Conservation (phyloP, 2,113 vertebrate genomes). For the Nibea coibor region DNA sequence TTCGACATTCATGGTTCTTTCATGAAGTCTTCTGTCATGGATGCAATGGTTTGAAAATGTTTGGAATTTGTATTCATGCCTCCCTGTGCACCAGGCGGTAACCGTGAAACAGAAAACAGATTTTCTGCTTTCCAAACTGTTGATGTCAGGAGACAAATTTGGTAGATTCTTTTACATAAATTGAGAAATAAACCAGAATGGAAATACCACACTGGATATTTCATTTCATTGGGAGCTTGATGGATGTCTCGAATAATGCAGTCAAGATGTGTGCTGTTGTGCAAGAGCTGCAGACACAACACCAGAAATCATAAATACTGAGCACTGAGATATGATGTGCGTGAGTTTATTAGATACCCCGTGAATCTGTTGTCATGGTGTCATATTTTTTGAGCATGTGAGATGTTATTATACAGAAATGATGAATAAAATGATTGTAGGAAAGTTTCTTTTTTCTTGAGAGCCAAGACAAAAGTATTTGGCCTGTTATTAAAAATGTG, state of each 20-base stretch:
- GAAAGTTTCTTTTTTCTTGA: background rate
- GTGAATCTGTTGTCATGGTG: background rate
- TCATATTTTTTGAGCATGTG: background rate
- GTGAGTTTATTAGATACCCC: background rate
- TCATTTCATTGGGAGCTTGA: background rate
- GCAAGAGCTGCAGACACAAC: constrained; percentile 3
- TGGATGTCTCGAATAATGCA: constrained; percentile 2
- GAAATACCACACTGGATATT: background rate
- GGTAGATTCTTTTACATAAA: background rate
- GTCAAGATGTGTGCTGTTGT: constrained; percentile 23
- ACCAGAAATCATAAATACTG: background rate
- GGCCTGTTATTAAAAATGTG: no score
- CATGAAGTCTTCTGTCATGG: background rate
- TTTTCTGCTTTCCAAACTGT: background rate
- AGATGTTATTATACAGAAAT: background rate
- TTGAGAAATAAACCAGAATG: background rate
- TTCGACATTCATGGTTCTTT: background rate
- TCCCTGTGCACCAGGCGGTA: background rate
- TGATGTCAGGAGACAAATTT: background rate
- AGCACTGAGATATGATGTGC: background rate
- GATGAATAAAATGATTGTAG: background rate
- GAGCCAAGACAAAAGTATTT: background rate
- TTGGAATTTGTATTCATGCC: background rate
- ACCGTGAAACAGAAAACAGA: background rate
- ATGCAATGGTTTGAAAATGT: background rate